These are phyloP conservation scores for Aporophyla lueneburgensis DNA, from an alignment of 2,888 invertebrate species.

Conservation along the genomic window DNA sequence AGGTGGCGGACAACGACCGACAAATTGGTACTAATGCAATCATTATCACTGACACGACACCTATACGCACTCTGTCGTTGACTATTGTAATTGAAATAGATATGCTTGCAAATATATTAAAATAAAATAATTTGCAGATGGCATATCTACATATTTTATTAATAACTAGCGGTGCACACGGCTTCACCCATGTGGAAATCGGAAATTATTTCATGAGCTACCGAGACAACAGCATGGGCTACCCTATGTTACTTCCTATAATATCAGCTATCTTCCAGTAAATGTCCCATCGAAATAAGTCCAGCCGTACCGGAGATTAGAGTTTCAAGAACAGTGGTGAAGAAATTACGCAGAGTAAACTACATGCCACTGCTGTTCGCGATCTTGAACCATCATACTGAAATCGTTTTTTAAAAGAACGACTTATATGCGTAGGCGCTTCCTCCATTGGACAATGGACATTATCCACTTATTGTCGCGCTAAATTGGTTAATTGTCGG, in stretches of 20 bases:
- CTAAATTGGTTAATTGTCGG: slow-evolving; percentile 82
- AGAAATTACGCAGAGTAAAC: neutral
- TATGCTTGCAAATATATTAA: slow-evolving; percentile 2
- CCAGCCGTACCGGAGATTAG: no score
- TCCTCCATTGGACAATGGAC: slow-evolving; percentile 77
- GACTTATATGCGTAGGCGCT: slow-evolving; percentile 77
- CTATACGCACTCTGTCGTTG: slow-evolving; percentile 33
- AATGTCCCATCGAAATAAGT: no score
- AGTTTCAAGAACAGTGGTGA: neutral
- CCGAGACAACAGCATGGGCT: no score
- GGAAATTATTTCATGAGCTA: no score
- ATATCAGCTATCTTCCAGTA: no score
- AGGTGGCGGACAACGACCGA: slow-evolving; percentile 70
- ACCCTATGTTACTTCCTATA: no score
- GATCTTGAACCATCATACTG: neutral
- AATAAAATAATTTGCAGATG: neutral
- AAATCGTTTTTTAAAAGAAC: slow-evolving; percentile 35
- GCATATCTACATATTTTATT: neutral
- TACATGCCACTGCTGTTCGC: neutral
- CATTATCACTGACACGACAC: slow-evolving; percentile 56
- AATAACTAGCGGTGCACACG: no score
- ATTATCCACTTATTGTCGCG: slow-evolving; percentile 75
- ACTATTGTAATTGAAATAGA: slow-evolving; percentile 21
- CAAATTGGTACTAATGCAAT: slow-evolving; percentile 65
- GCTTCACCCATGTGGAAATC: no score